Conservation (phyloP, 2,797 vertebrate genomes). For the Falco biarmicus region DNA sequence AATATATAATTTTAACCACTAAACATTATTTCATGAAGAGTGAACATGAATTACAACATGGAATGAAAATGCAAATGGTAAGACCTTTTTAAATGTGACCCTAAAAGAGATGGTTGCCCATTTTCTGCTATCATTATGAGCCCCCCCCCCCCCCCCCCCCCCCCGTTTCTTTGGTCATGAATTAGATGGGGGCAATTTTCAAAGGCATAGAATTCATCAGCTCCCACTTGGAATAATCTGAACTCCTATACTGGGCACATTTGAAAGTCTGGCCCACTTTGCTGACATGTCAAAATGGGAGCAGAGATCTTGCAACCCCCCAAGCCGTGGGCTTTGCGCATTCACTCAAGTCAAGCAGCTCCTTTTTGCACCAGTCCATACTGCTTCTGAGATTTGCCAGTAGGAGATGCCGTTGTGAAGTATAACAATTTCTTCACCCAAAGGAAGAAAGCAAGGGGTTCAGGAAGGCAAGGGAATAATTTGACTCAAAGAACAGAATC, state of each 20-base stretch:
- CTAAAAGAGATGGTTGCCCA: not conserved
- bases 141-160: no score
- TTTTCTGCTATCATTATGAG: not conserved
- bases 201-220: not conserved
- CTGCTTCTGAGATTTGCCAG: not conserved
- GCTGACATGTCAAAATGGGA: not conserved
- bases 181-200: not conserved
- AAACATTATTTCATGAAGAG: not conserved
- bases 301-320: not conserved
- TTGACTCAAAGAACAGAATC: not conserved
- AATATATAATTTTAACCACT: not conserved
- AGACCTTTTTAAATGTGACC: not conserved
- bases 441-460: not conserved
- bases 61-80: not conserved
- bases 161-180: not conserved
- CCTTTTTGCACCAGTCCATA: not conserved
- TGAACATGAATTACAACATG: not conserved
- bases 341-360: not conserved
- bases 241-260: not conserved
- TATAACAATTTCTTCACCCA: not conserved
- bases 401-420: not conserved
- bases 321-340: not conserved
- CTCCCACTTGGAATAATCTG: not conserved
- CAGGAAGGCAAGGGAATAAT: not conserved
- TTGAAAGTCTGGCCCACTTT: not conserved